A percentile compares a stretch with the other conserved stretches of the same genome.
Evolutionary conservation across 2,797 vertebrate species (phyloP).

Genomic region (Carapus acus): DNA sequence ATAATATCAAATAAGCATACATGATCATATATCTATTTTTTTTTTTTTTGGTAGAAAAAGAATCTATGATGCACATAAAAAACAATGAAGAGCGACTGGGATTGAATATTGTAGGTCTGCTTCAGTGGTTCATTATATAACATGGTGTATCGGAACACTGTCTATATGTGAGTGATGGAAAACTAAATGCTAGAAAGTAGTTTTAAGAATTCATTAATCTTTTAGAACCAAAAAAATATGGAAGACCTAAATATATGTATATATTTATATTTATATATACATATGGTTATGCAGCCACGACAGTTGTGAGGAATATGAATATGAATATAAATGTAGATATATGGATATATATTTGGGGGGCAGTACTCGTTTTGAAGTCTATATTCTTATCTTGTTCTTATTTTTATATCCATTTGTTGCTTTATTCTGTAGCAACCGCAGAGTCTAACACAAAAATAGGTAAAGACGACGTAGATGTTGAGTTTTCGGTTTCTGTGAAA

Average conservation of each 20-base stretch:
- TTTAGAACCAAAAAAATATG: conserved; percentile 47
- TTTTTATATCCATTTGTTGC: conserved; percentile 82
- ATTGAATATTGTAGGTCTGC: conserved; percentile 59
- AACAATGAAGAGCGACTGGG: conserved; percentile 56
- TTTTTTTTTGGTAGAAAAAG: too few species aligned
- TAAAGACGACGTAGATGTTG: conserved; percentile 40
- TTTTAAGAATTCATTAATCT: conserved; percentile 52
- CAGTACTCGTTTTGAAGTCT: conserved; percentile 62
- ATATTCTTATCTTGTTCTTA: conserved; percentile 70
- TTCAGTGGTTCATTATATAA: conserved; percentile 54
- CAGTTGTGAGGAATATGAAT: too few species aligned
- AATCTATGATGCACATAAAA: conserved; percentile 62
- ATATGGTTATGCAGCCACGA: conserved; percentile 54
- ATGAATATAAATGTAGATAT: too few species aligned
- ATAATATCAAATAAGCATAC: conserved; percentile 62
- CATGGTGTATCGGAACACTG: conserved; percentile 55
- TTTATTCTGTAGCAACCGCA: conserved; percentile 72
- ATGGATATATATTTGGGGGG: conserved; percentile 57
- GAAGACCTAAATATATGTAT: conserved; percentile 25
- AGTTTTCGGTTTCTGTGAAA: conserved; percentile 49
- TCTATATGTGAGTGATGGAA: conserved; percentile 67
- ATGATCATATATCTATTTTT: conserved; percentile 62
- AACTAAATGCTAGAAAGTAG: conserved; percentile 62
- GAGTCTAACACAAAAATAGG: conserved; percentile 61
- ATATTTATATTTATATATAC: conserved; percentile 32